A percentile compares a stretch with the other conserved stretches of the same genome.
phyloP scores from a whole-genome alignment of 2,888 invertebrate species.

The Lycaena phlaeas region DNA sequence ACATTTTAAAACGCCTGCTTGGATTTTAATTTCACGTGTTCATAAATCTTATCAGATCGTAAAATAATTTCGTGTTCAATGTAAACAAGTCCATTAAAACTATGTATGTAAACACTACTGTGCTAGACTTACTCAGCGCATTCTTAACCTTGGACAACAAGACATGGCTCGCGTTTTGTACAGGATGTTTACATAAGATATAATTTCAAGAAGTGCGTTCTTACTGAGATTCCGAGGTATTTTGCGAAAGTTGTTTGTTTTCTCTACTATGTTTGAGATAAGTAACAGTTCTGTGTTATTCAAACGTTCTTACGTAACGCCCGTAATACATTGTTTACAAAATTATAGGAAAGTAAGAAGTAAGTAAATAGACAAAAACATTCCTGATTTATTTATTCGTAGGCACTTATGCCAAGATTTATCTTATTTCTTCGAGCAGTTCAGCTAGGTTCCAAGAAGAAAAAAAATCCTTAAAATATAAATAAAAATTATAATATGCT shows the following conservation, averaged over 20 bases:
- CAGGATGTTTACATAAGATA: conserved; percentile 44
- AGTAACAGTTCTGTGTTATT: too few species aligned
- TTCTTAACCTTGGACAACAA: conserved; percentile 51
- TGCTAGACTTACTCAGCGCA: conserved; percentile 24
- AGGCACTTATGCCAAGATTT: too few species aligned
- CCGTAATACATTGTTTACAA: too few species aligned
- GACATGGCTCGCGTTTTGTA: conserved; percentile 44
- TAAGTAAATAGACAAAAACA: too few species aligned
- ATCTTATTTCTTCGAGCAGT: too few species aligned
- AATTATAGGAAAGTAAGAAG: too few species aligned
- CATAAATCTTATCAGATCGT: conserved; percentile 15
- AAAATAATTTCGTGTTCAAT: conserved; percentile 19
- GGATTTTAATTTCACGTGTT: conserved; percentile 6
- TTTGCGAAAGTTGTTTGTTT: conserved; percentile 20
- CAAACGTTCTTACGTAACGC: too few species aligned
- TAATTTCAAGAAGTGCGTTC: conserved; percentile 24
- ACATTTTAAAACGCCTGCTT: not conserved
- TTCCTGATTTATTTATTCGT: too few species aligned
- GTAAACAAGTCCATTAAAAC: conserved; percentile 28
- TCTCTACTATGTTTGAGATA: too few species aligned
- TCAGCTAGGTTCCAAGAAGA: too few species aligned
- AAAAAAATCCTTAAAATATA: too few species aligned
- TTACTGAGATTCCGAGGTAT: conserved; percentile 17
- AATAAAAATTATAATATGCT: too few species aligned
- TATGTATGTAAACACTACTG: conserved; percentile 34